phyloP scores from a whole-genome alignment of 2,113 vertebrate genomes.

The Piliocolobus tephrosceles region DNA sequence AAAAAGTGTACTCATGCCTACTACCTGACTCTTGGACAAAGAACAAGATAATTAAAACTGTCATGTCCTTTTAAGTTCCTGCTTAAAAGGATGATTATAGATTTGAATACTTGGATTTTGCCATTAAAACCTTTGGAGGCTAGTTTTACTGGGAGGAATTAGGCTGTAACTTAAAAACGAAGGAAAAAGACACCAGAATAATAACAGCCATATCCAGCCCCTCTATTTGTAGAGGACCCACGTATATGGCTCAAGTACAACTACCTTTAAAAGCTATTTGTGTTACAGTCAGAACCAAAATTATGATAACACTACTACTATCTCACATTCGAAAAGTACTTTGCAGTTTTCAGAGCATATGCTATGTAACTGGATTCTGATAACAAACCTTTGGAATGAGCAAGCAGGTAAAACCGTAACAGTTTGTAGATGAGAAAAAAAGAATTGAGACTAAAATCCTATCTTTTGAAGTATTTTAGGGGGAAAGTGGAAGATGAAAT shows the following conservation, averaged over 20 bases:
- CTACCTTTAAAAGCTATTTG: neutral
- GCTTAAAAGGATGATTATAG: neutral
- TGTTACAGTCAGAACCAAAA: neutral
- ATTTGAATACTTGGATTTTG: neutral
- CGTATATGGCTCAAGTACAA: neutral
- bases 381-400: neutral
- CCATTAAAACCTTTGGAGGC: neutral
- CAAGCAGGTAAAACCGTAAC: neutral
- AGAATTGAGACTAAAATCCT: conserved; percentile 23
- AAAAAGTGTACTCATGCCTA: neutral
- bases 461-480: neutral
- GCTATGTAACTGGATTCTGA: neutral
- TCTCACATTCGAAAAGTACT: neutral
- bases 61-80: conserved; percentile 31
- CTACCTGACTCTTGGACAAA: neutral
- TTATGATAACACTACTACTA: neutral
- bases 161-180: neutral
- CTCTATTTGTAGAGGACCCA: neutral
- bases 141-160: neutral
- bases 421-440: conserved; percentile 32
- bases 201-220: too few species aligned
- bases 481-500: neutral
- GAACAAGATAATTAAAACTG: neutral
- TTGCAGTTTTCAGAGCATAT: neutral
- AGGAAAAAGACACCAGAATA: neutral